Percentiles rank a stretch among this genome's conserved stretches.
These are phyloP conservation scores for Eriocheir sinensis DNA, from an alignment of 1,140 invertebrate species.

Conservation along the genomic window DNA sequence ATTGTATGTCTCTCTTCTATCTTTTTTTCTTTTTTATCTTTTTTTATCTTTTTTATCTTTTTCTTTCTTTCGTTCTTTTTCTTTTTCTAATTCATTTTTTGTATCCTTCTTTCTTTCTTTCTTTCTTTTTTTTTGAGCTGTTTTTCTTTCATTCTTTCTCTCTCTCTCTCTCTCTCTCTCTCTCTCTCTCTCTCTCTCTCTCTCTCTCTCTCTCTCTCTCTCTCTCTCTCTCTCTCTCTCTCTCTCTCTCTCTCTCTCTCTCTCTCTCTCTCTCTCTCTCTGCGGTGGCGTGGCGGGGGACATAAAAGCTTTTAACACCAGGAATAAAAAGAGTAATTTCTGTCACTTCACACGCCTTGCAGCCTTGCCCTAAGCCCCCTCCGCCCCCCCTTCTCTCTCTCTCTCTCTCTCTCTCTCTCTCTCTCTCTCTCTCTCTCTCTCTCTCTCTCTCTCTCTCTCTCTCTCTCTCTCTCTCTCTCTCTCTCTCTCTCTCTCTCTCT, in stretches of 20 bases:
- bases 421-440: neutral
- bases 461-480: neutral
- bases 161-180: too few species aligned
- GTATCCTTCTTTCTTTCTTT: too few species aligned
- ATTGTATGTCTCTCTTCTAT: neutral
- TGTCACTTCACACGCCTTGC: neutral
- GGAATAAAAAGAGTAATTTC: slow-evolving; percentile 8
- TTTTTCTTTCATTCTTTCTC: too few species aligned
- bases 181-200: too few species aligned
- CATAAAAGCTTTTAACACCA: neutral
- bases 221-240: slow-evolving; percentile 4
- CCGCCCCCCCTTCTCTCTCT: neutral
- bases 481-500: neutral
- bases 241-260: slow-evolving; percentile 4
- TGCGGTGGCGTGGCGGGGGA: neutral
- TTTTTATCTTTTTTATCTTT: too few species aligned
- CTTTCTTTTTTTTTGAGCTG: too few species aligned
- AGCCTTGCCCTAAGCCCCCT: neutral
- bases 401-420: neutral
- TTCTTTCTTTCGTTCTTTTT: too few species aligned
- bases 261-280: slow-evolving; percentile 4
- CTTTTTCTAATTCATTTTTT: too few species aligned
- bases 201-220: neutral
- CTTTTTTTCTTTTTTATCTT: neutral
- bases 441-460: neutral